Percentiles rank a stretch among this genome's conserved stretches.
phyloP scores from a whole-genome alignment of 2,113 vertebrate species.

The Orthonyx spaldingii region DNA sequence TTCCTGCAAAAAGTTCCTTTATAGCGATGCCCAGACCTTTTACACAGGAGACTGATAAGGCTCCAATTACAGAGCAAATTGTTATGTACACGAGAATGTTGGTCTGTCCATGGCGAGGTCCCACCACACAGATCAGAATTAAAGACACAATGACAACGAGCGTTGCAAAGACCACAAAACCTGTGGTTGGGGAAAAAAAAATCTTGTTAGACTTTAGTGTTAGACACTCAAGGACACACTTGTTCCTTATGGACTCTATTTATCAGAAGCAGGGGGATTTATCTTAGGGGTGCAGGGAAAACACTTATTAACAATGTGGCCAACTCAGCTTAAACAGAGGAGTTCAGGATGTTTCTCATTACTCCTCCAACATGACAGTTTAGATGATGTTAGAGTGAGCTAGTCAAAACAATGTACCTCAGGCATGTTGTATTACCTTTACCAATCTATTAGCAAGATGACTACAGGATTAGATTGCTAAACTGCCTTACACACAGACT shows the following conservation, averaged over 20 bases:
- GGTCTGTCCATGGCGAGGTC: conserved; percentile 91
- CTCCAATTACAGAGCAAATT: conserved; percentile 96
- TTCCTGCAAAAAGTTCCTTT: conserved; percentile 87
- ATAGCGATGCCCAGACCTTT: conserved; percentile 95
- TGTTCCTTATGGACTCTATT: not conserved
- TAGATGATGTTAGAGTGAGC: rapidly evolving
- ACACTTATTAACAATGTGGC: not conserved
- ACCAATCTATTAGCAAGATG: not conserved
- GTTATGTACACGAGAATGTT: conserved; percentile 98
- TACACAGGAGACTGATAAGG: conserved; percentile 93
- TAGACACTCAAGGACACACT: not conserved
- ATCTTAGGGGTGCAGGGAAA: not conserved
- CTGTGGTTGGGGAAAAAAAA: conserved; percentile 51
- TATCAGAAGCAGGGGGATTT: not conserved
- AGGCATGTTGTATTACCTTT: not conserved
- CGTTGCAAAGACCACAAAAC: conserved; percentile 89
- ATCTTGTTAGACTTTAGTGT: not conserved
- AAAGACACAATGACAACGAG: conserved; percentile 88
- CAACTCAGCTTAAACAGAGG: not conserved
- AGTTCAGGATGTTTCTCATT: not conserved
- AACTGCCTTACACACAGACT: not conserved
- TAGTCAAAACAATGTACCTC: not conserved
- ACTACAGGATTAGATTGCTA: not conserved
- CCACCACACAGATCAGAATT: conserved; percentile 91
- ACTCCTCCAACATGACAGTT: not conserved